These are phyloP conservation scores for Meiosimyza platycephala DNA, from an alignment of 2,888 invertebrate species.

Conservation along the genomic window DNA sequence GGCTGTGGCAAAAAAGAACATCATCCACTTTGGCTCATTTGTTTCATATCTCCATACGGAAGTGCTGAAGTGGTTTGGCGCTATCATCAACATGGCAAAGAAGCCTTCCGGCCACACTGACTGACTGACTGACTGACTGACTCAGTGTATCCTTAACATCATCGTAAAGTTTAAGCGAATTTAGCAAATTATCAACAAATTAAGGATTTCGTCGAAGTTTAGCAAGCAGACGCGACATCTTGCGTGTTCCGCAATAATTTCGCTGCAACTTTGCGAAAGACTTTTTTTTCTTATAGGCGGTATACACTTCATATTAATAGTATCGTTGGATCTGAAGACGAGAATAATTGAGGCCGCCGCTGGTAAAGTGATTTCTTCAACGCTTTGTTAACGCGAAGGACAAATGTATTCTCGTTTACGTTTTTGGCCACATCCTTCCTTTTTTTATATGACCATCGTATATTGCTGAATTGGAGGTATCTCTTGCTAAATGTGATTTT, in stretches of 20 bases:
- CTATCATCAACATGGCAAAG: neutral
- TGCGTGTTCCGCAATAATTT: slow-evolving; percentile 62
- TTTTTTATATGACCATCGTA: too few relatives aligned
- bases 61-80: slow-evolving; percentile 19
- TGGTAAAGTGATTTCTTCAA: slow-evolving; percentile 66
- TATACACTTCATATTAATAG: neutral
- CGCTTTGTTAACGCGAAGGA: slow-evolving; percentile 63
- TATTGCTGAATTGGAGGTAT: slow-evolving; percentile 37
- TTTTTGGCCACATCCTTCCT: slow-evolving; percentile 34
- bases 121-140: slow-evolving; percentile 3
- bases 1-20: slow-evolving; percentile 31
- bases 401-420: slow-evolving; percentile 61
- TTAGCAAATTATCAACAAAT: slow-evolving; percentile 63
- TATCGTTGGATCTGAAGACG: neutral
- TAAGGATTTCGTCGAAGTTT: slow-evolving; percentile 53
- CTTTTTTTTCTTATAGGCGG: slow-evolving; percentile 38
- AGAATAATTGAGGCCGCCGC: slow-evolving; percentile 54
- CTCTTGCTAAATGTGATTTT: slow-evolving; percentile 60
- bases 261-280: slow-evolving; percentile 9
- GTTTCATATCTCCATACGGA: slow-evolving; percentile 12
- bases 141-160: neutral
- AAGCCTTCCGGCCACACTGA: neutral
- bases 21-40: slow-evolving; percentile 36
- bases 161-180: slow-evolving; percentile 11
- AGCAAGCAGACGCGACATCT: slow-evolving; percentile 40